These are phyloP conservation scores for Pogona vitticeps DNA, from an alignment of 2,113 vertebrate species.

Conservation along the genomic window DNA sequence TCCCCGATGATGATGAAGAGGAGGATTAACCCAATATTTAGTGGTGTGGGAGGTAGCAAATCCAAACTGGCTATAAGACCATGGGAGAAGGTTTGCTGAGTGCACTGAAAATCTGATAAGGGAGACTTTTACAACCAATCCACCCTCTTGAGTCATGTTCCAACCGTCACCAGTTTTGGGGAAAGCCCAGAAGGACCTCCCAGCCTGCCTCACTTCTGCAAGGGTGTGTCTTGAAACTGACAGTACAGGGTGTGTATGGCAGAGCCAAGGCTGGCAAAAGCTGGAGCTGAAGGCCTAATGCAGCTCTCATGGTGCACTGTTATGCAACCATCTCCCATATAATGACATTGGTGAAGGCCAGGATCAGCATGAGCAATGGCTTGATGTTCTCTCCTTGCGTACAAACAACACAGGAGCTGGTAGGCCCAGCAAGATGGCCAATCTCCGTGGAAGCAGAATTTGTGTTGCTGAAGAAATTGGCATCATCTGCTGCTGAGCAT, in stretches of 20 bases:
- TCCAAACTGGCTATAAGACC: too few species aligned
- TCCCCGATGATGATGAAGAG: too few species aligned
- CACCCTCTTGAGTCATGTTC: neutral
- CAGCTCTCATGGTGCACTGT: neutral
- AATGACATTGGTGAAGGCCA: neutral
- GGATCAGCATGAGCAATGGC: neutral
- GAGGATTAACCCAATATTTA: too few species aligned
- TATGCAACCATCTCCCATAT: too few species aligned
- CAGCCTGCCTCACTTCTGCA: neutral
- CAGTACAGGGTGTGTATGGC: neutral
- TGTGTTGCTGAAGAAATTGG: neutral
- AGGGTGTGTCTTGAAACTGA: neutral
- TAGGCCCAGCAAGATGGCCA: too few species aligned
- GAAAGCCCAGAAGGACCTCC: neutral
- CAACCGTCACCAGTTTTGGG: neutral
- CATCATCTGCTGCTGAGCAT: too few species aligned
- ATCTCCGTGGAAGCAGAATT: neutral
- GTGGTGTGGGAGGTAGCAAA: too few species aligned
- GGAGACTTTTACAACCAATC: neutral
- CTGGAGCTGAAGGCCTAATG: neutral
- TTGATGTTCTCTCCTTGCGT: too few species aligned
- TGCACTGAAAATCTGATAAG: neutral
- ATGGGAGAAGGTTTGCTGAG: too few species aligned
- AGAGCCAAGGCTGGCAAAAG: neutral
- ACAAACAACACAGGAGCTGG: too few species aligned